Evolutionary conservation across 2,888 invertebrate genomes (phyloP).

Genomic region (Schizotus pectinicornis): DNA sequence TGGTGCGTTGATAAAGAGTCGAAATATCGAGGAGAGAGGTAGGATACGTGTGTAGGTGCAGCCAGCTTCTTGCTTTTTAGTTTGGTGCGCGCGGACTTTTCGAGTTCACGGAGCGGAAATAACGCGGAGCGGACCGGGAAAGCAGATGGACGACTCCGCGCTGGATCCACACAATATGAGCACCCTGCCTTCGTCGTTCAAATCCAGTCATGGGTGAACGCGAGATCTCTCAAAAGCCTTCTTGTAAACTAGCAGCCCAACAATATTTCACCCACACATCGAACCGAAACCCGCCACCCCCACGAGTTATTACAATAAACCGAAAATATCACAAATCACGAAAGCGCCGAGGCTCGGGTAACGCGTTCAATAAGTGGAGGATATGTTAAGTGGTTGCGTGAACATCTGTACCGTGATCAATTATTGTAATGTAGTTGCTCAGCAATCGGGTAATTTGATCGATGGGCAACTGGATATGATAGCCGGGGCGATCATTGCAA

Average conservation of each 20-base stretch:
- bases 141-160: constrained; percentile 47
- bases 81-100: constrained; percentile 46
- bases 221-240: constrained; percentile 48
- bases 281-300: not conserved
- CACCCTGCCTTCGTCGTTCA: constrained; percentile 46
- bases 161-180: constrained; percentile 44
- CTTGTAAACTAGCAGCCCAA: constrained; percentile 35
- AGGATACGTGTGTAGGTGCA: constrained; percentile 34
- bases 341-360: no score
- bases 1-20: constrained; percentile 28
- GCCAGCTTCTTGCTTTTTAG: constrained; percentile 47
- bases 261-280: constrained; percentile 13
- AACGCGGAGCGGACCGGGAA: constrained; percentile 43
- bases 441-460: constrained; percentile 47
- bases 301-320: no score
- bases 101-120: constrained; percentile 46
- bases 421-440: constrained; percentile 37
- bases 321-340: no score
- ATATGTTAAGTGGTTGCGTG: not conserved
- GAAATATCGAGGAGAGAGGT: constrained; percentile 16
- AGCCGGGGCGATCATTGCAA: constrained; percentile 36
- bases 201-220: constrained; percentile 48
- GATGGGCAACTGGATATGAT: constrained; percentile 37
- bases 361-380: no score
- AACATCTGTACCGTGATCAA: constrained; percentile 40